Percentiles rank a stretch among this genome's conserved stretches.
These are phyloP conservation scores for Craniophora ligustri DNA, from an alignment of 2,888 invertebrate genomes.

Conservation along the genomic window DNA sequence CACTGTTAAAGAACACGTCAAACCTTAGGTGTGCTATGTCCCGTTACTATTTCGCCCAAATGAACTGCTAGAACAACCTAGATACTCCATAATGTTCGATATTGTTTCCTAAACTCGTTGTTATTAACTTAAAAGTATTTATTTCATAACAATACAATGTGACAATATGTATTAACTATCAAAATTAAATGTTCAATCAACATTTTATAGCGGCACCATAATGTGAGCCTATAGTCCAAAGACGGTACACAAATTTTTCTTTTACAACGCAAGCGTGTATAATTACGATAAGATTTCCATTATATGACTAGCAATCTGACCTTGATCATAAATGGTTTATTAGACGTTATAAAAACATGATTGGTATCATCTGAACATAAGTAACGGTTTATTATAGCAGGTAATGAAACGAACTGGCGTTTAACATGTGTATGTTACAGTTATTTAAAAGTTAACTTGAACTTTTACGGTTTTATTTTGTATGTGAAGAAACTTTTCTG, in stretches of 20 bases:
- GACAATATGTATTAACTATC: too few relatives aligned
- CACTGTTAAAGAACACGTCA: too few relatives aligned
- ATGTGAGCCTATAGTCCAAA: too few relatives aligned
- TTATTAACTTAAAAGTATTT: too few relatives aligned
- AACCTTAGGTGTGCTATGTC: too few relatives aligned
- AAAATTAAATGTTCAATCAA: too few relatives aligned
- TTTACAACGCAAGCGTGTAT: not conserved
- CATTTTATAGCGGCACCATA: too few relatives aligned
- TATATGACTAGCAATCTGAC: constrained; percentile 5
- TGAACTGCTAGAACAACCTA: too few relatives aligned
- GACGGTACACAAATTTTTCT: not conserved
- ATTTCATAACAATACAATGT: too few relatives aligned
- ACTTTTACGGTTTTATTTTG: not conserved
- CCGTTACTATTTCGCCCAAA: too few relatives aligned
- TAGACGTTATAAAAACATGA: constrained; percentile 11
- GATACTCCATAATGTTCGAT: too few relatives aligned
- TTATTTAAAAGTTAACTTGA: not conserved
- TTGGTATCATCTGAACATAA: constrained; percentile 4
- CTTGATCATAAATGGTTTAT: constrained; percentile 24
- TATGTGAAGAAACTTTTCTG: not conserved
- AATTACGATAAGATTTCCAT: not conserved
- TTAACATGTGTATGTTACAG: not conserved
- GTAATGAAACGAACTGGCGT: not conserved
- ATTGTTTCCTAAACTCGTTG: too few relatives aligned
- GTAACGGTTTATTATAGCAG: constrained; percentile 3